Conservation (phyloP, 2,888 invertebrate species). For the Agrotis puta region DNA sequence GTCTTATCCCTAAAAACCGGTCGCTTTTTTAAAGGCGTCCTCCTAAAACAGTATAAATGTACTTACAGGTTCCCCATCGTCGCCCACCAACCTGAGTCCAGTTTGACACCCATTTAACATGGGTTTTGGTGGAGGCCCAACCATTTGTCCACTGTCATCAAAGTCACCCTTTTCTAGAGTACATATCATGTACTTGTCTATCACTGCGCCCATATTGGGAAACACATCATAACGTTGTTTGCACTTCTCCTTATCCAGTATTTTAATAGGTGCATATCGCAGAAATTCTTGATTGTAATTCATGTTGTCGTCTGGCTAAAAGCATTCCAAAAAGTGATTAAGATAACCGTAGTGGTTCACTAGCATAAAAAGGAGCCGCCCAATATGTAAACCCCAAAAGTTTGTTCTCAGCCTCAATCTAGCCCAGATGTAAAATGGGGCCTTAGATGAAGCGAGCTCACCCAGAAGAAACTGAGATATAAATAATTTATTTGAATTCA, state of each 20-base stretch:
- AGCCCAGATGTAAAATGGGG: too few relatives aligned
- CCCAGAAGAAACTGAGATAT: too few relatives aligned
- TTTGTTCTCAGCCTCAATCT: too few relatives aligned
- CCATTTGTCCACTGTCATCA: conserved; percentile 44
- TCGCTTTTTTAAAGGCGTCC: too few relatives aligned
- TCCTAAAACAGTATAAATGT: background rate
- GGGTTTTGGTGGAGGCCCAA: background rate
- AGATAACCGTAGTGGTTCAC: too few relatives aligned
- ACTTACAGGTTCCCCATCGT: conserved; percentile 17
- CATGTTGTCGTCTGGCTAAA: conserved; percentile 59
- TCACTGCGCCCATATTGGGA: conserved; percentile 55
- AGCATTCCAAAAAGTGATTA: conserved; percentile 3
- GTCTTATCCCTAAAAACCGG: too few relatives aligned
- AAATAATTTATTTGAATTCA: too few relatives aligned
- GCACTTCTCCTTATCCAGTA: conserved; percentile 66
- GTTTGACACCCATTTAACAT: conserved; percentile 14
- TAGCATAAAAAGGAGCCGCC: too few relatives aligned
- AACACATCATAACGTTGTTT: conserved; percentile 57
- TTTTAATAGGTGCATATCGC: conserved; percentile 61
- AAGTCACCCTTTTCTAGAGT: conserved; percentile 64
- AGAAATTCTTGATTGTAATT: conserved; percentile 66
- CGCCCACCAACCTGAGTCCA: background rate
- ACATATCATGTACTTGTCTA: conserved; percentile 76
- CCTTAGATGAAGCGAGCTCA: too few relatives aligned
- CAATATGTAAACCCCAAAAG: too few relatives aligned